Base-by-base conservation (phyloP, 2,113 vertebrate species). In the Helogale parvula region DNA sequence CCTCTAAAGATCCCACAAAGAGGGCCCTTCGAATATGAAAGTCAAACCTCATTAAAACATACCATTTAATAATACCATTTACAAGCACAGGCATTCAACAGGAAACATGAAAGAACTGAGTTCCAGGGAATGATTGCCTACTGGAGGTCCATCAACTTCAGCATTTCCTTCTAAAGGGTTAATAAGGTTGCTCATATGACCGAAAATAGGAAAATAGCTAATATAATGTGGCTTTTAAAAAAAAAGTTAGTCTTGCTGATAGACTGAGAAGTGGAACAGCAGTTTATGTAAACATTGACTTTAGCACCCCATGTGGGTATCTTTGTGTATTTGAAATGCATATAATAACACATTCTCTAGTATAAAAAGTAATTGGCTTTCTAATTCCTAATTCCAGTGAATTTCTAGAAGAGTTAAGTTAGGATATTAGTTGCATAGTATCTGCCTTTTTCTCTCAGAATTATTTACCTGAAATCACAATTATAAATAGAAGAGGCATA, bases 231-330 rank as follows among this genome's bases (percentile, higher is more conserved):
- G 83, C 90, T 92, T 96, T 83, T 82, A 7, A 96, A 97, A 97
- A 97, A 96, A 97, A 97, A 92, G 93, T 96, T 97, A 87, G 81
- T 88, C 87, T 93, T 94, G 38, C 19, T 72, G 66, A 50, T 80
- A 93, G 92, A 97, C 38, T 47, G 83, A 90, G 80, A 95, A 50
- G 38, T 21, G 82, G 92, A 94, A 41, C 21, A 74, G 71, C 93
- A 97, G 69, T 76, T 96, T 92, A 84, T n/a, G 23, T 38, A 97
- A 97, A 95, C 84, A 66, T 54, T 91, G 80, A 79, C 17, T 68
- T 69, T 33, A 95, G 88, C 57, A 92, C 29, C 50, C 27, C n/a
- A 47, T n/a, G 69, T 81, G 41, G n/a, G 47, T 60, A 81, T 76
- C 27, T 25, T 19, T 47, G 65, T 74, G 15, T 35, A 50, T 85